These are phyloP conservation scores for Tarsius wallacei DNA, from an alignment of 2,797 vertebrate species.

Conservation along the genomic window DNA sequence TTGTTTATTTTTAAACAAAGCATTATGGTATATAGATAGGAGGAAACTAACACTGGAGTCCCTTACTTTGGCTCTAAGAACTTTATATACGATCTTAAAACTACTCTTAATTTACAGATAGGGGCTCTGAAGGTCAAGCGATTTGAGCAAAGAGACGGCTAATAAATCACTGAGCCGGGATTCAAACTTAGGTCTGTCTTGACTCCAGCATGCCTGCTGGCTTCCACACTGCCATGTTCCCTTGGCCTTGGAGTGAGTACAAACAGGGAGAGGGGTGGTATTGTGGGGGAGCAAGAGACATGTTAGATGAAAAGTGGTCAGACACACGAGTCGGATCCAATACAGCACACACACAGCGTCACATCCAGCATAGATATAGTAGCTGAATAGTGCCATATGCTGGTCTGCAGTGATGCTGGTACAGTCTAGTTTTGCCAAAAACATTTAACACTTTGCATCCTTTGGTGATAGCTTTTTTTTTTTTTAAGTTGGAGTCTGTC, in stretches of 20 bases:
- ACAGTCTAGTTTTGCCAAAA: not conserved
- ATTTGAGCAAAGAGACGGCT: not conserved
- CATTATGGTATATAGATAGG: too few species aligned
- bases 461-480: not conserved
- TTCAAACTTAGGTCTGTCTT: not conserved
- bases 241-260: not conserved
- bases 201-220: not conserved
- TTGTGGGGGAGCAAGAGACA: not conserved
- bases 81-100: not conserved
- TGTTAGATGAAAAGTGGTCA: not conserved
- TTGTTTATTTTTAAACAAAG: not conserved
- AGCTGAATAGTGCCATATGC: not conserved
- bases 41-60: not conserved
- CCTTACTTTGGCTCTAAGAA: not conserved
- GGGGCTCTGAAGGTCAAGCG: not conserved
- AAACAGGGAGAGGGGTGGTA: not conserved
- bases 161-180: not conserved
- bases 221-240: not conserved
- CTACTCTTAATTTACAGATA: not conserved
- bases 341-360: not conserved
- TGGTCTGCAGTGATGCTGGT: not conserved
- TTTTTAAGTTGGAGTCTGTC: not conserved
- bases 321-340: not conserved
- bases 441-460: not conserved
- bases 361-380: not conserved